A percentile compares a stretch with the other conserved stretches of the same genome.
Evolutionary conservation across 2,113 vertebrate species (phyloP).

Genomic region (Laticauda laticaudata): DNA sequence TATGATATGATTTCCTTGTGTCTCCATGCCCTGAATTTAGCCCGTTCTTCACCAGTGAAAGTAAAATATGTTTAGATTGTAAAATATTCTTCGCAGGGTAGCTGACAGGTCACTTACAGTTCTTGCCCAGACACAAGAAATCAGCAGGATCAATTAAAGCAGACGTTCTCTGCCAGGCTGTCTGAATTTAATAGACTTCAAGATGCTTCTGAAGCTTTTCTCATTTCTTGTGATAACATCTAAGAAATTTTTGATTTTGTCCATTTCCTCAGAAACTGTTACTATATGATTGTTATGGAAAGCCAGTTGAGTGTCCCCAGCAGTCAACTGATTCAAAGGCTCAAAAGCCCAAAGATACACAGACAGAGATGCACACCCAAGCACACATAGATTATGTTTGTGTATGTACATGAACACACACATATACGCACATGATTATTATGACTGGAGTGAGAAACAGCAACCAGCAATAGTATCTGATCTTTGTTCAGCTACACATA

Average conservation of each 20-base stretch:
- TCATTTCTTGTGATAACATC: background rate
- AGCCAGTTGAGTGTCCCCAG: background rate
- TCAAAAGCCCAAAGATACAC: background rate
- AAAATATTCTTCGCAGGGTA: background rate
- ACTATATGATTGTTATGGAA: background rate
- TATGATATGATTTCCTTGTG: background rate
- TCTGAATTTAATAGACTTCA: background rate
- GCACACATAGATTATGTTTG: background rate
- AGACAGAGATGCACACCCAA: background rate
- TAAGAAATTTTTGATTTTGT: background rate
- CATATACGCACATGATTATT: background rate
- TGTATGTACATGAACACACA: background rate
- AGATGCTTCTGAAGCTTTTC: background rate
- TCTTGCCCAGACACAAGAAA: background rate
- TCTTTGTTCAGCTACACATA: background rate
- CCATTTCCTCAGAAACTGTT: background rate
- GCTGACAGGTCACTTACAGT: background rate
- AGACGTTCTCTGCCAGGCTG: background rate
- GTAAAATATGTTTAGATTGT: background rate
- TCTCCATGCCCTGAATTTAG: background rate
- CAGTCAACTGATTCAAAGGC: background rate
- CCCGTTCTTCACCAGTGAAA: background rate
- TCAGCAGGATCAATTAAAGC: background rate
- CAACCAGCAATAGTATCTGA: background rate
- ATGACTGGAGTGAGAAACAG: background rate